phyloP scores from a whole-genome alignment of 2,113 vertebrate genomes.

The Fukomys damarensis region DNA sequence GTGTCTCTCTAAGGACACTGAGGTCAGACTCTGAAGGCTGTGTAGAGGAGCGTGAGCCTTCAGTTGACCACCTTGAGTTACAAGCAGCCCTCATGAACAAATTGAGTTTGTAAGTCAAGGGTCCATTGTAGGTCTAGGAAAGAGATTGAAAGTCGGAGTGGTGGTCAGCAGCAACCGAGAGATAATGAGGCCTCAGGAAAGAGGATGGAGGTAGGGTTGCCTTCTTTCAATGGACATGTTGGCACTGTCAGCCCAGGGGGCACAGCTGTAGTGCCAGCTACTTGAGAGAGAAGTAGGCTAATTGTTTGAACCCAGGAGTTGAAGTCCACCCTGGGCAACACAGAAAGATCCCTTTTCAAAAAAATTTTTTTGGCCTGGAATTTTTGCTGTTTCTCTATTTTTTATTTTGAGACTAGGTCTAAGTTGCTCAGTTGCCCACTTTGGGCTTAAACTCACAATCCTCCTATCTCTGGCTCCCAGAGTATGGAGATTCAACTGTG shows the following conservation, averaged over 20 bases:
- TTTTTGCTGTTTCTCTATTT: background rate
- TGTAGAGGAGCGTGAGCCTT: no score
- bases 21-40: no score
- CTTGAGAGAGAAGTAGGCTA: background rate
- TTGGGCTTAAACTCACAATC: background rate
- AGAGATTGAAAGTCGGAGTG: background rate
- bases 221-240: background rate
- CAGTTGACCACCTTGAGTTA: no score
- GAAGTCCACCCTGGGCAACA: background rate
- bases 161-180: background rate
- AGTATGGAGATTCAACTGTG: background rate
- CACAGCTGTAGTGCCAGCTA: background rate
- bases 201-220: background rate
- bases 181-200: background rate
- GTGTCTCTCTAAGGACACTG: no score
- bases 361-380: background rate
- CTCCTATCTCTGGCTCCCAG: background rate
- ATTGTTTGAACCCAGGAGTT: background rate
- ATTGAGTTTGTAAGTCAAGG: no score
- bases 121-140: background rate
- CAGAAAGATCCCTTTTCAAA: background rate
- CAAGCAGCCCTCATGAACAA: no score
- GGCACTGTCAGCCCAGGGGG: background rate
- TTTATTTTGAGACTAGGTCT: background rate
- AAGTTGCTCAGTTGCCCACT: background rate